These are phyloP conservation scores for Coendou prehensilis DNA, from an alignment of 2,797 vertebrate species.

Conservation along the genomic window DNA sequence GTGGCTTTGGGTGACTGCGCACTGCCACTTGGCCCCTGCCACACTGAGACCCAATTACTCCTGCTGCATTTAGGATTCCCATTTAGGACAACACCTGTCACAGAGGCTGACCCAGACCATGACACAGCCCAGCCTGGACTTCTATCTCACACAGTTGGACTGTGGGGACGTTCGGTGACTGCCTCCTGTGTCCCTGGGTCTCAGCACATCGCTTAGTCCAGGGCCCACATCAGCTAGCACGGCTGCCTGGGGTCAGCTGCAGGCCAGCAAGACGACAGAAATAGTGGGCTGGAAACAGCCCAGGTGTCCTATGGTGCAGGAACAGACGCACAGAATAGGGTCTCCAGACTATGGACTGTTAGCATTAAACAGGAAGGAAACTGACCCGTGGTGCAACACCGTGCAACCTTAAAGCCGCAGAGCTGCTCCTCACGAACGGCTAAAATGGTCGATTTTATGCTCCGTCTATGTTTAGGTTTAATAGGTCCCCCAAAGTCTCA, in stretches of 20 bases:
- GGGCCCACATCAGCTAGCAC: neutral
- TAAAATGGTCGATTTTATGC: neutral
- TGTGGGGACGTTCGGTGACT: no score
- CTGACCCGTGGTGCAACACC: neutral
- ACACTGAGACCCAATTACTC: accelerated
- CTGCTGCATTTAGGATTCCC: neutral
- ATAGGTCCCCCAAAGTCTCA: neutral
- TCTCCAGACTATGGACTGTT: neutral
- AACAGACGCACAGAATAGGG: accelerated
- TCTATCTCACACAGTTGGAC: neutral
- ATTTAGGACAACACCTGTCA: neutral
- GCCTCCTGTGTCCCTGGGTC: no score
- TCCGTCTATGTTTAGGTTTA: neutral
- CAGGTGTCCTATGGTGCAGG: accelerated
- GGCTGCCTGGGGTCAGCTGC: neutral
- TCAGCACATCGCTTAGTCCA: neutral
- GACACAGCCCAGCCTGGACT: no score
- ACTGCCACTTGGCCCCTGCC: neutral
- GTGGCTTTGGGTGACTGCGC: neutral
- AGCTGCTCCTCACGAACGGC: accelerated
- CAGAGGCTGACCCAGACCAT: no score
- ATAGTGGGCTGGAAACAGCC: accelerated
- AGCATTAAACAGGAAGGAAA: neutral
- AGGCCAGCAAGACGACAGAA: neutral
- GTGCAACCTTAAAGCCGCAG: no score